These are phyloP conservation scores for Drosophila orosa DNA, from an alignment of 1,140 invertebrate genomes.

Conservation along the genomic window DNA sequence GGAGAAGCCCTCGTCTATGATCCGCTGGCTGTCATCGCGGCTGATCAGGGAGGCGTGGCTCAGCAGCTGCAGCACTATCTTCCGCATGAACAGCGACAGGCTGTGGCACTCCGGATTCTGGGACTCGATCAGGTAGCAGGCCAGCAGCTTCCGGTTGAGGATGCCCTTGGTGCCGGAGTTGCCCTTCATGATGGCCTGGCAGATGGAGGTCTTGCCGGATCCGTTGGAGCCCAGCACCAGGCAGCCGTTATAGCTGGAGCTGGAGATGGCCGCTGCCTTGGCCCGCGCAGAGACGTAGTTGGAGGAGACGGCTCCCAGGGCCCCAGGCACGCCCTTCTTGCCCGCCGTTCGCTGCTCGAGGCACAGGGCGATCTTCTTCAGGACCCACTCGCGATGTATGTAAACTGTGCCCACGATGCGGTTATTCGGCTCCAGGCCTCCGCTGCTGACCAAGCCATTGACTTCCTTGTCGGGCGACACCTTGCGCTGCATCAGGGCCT, in stretches of 20 bases:
- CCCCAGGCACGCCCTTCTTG: constrained; percentile 72
- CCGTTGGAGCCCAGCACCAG: constrained; percentile 86
- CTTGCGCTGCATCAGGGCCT: constrained; percentile 79
- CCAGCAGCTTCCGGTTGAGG: constrained; percentile 90
- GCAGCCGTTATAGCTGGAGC: constrained; percentile 80
- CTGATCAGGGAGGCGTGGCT: constrained; percentile 86
- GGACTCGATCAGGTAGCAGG: constrained; percentile 90
- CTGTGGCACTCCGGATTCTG: constrained; percentile 86
- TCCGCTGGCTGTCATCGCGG: constrained; percentile 73
- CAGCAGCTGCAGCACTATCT: constrained; percentile 92
- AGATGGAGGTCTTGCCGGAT: constrained; percentile 94
- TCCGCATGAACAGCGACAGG: constrained; percentile 93
- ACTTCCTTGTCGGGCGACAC: constrained; percentile 81
- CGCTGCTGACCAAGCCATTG: constrained; percentile 63
- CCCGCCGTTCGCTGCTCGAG: constrained; percentile 90
- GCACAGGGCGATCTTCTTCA: constrained; percentile 96
- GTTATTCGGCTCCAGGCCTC: constrained; percentile 33
- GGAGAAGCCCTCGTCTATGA: constrained; percentile 79
- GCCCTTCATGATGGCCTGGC: constrained; percentile 85
- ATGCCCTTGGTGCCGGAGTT: constrained; percentile 84
- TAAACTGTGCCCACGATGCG: constrained; percentile 69
- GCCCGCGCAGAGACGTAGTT: constrained; percentile 67
- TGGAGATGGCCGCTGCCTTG: constrained; percentile 77
- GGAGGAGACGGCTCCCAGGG: constrained; percentile 55
- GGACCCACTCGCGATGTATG: constrained; percentile 94